phyloP scores from a whole-genome alignment of 1,140 invertebrate genomes.

The Oedothorax gibbosus region DNA sequence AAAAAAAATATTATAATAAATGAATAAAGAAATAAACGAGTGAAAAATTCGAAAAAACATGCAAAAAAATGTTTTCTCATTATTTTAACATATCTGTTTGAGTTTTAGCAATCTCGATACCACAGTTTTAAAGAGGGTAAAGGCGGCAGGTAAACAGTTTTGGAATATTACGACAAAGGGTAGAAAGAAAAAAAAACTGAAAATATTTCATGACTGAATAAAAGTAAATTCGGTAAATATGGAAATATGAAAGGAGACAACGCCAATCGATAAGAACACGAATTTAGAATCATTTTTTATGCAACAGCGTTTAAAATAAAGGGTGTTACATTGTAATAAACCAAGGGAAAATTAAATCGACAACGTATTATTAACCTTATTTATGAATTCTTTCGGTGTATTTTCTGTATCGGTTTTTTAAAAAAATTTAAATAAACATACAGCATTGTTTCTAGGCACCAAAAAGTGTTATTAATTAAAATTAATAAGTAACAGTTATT shows the following conservation, averaged over 20 bases:
- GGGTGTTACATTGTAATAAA: too few relatives aligned
- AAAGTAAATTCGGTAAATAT: conserved; percentile 25
- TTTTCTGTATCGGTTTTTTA: too few relatives aligned
- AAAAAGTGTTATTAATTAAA: too few relatives aligned
- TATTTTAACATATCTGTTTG: conserved; percentile 42
- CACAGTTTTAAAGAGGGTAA: conserved; percentile 3
- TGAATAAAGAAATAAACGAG: conserved; percentile 10
- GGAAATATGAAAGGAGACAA: conserved; percentile 19
- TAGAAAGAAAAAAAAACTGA: not conserved
- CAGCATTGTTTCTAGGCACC: too few relatives aligned
- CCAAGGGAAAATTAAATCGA: too few relatives aligned
- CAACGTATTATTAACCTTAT: too few relatives aligned
- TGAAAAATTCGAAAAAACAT: conserved; percentile 7
- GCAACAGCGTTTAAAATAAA: too few relatives aligned
- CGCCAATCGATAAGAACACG: not conserved
- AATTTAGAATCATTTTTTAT: too few relatives aligned
- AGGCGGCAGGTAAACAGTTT: conserved; percentile 5
- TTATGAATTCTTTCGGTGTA: too few relatives aligned
- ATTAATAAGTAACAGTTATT: too few relatives aligned
- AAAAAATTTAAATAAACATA: too few relatives aligned
- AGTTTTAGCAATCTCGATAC: conserved; percentile 34
- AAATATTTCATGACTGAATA: not conserved
- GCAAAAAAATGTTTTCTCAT: conserved; percentile 28
- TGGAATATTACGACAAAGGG: not conserved
- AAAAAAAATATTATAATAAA: conserved; percentile 33